These are phyloP conservation scores for Spatula versicolor DNA, from an alignment of 2,797 vertebrate species.

Conservation along the genomic window DNA sequence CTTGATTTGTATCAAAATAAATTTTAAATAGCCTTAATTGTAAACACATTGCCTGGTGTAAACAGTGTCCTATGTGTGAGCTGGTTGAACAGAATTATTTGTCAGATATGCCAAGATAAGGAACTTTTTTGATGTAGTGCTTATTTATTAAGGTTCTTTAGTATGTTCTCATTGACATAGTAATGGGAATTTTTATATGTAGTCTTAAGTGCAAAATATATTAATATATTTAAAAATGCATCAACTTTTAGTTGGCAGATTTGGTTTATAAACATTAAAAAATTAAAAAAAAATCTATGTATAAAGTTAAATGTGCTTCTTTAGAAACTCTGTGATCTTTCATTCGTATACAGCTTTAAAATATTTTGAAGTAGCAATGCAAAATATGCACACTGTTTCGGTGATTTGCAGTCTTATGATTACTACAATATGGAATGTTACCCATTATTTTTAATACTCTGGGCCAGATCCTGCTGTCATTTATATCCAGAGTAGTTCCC, in stretches of 20 bases:
- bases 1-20: neutral
- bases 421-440: slow-evolving; percentile 25
- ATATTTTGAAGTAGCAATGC: slow-evolving; percentile 51
- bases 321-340: slow-evolving; percentile 65
- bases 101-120: neutral
- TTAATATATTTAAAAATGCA: slow-evolving; percentile 70
- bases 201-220: slow-evolving; percentile 70
- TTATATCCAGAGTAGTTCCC: slow-evolving; percentile 19
- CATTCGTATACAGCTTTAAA: slow-evolving; percentile 56
- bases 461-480: neutral
- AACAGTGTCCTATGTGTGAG: slow-evolving; percentile 6
- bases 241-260: slow-evolving; percentile 20
- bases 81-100: slow-evolving; percentile 8
- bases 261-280: slow-evolving; percentile 76
- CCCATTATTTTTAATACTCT: neutral
- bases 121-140: neutral
- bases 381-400: neutral
- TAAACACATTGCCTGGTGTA: slow-evolving; percentile 38
- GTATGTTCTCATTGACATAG: neutral
- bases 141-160: neutral
- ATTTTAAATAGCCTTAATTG: neutral
- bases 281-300: slow-evolving; percentile 68
- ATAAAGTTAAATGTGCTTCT: slow-evolving; percentile 80
- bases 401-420: slow-evolving; percentile 23
- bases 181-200: neutral